These are phyloP conservation scores for rat (Rattus norvegicus) DNA, from an alignment of 2,113 vertebrate species.

Conservation along the genomic window GRCr8 NC_086027.1:72127501-72128000, in stretches of 20 bases:
- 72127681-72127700: background rate
- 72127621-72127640: background rate
- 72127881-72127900: background rate
- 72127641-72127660: background rate
- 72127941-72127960: background rate
- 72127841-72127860: background rate
- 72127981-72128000: background rate
- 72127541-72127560: background rate
- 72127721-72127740: background rate
- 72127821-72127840: background rate
- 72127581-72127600: background rate
- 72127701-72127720: background rate
- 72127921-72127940: background rate
- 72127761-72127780: background rate
- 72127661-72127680: background rate
- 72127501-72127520: background rate
- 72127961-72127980: background rate
- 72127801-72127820: background rate
- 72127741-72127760: background rate
- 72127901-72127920: background rate
- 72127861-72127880: too few species aligned
- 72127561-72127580: background rate
- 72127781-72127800: background rate
- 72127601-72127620: too few species aligned
- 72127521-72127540: background rate